Base-by-base conservation (phyloP, 2,888 invertebrate genomes). In the Adineta ricciae region DNA sequence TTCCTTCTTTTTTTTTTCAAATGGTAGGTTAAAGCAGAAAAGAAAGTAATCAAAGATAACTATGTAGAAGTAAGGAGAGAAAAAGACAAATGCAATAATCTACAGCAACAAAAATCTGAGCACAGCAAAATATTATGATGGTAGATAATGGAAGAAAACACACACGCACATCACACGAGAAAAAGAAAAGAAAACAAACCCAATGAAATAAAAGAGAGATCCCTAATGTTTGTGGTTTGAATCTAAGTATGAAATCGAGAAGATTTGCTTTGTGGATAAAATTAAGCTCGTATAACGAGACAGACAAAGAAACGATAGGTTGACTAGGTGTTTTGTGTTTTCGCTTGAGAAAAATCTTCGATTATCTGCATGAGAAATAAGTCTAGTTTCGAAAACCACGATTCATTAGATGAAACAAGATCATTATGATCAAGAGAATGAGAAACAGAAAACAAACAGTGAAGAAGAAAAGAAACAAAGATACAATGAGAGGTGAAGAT, bases 211-310 rank as follows among this genome's bases (percentile, higher is more conserved):
- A 64, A 64, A 64, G 64, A 27, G 64, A 27, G 64, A 46, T 46
- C 46, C 64, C 64, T 32, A 27, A 32, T 64, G 16, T 16, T 64
- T 64, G 11, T 19, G 50, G 11, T 16, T 64, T 64, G n/a, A 64
- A 27, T 64, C 27, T 27, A 64, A 64, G 27, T 64, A 64, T 27
- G 64, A 64, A 64, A 36, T 32, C 32, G 32, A 64, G 64, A 64
- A 64, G 32, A 32, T 19, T 64, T 64, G 5, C 11, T n/a, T 46
- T 46, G 5, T 16, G 7, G 64, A 64, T 64, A 64, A 64, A 64
- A 64, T 64, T 64, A 64, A 64, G 32, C 64, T 64, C 64, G 64
- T 64, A 64, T 64, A 64, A 64, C 64, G 64, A 64, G 64, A 46
- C 46, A 64, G 32, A 16, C 27, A 32, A n/a, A n/a, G n/a, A n/a